Percentiles rank a stretch among this genome's conserved stretches.
phyloP scores from a whole-genome alignment of 2,113 vertebrate genomes.

The Galbula dea region DNA sequence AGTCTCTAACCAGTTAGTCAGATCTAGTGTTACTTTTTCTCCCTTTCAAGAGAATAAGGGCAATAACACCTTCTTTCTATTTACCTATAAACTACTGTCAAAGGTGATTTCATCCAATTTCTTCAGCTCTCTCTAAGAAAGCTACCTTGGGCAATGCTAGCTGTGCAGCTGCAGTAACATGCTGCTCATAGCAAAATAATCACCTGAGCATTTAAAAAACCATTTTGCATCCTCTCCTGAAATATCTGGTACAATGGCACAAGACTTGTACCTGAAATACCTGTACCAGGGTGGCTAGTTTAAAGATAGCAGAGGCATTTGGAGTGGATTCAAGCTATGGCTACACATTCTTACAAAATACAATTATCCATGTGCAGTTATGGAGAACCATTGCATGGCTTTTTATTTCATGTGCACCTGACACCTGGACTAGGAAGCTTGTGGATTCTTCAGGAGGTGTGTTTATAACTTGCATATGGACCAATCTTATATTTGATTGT shows the following conservation, averaged over 20 bases:
- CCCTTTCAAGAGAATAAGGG: neutral
- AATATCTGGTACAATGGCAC: neutral
- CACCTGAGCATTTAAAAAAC: neutral
- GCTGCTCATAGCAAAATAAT: neutral
- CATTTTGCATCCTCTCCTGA: neutral
- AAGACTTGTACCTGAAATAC: neutral
- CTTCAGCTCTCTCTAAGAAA: neutral
- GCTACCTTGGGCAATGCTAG: neutral
- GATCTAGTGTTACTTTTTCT: neutral
- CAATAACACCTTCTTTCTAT: neutral
- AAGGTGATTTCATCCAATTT: neutral
- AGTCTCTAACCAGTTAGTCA: neutral
- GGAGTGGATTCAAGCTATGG: neutral
- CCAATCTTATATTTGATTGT: neutral
- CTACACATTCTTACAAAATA: neutral
- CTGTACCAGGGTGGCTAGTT: neutral
- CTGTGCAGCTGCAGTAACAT: neutral
- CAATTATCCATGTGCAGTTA: neutral
- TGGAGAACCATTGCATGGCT: neutral
- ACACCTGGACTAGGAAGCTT: neutral
- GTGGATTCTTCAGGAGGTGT: neutral
- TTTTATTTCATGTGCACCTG: neutral
- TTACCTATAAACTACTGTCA: neutral
- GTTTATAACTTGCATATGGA: neutral
- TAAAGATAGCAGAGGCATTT: neutral